phyloP scores from a whole-genome alignment of 1,140 invertebrate species.

The Ectropis grisescens region DNA sequence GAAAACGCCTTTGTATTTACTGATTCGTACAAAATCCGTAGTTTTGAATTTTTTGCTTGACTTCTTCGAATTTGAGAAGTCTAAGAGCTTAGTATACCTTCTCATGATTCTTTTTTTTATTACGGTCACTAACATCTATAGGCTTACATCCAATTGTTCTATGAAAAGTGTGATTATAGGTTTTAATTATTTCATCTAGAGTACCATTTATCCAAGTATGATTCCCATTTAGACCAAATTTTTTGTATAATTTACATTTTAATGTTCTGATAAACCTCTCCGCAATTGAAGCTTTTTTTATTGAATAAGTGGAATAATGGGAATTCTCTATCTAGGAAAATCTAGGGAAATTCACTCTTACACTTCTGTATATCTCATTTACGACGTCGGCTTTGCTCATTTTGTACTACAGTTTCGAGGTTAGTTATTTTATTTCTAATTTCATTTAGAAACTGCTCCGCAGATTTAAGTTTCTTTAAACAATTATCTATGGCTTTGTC shows the following conservation, averaged over 20 bases:
- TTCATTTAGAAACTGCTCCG: no score
- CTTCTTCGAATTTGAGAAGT: no score
- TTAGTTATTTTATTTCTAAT: no score
- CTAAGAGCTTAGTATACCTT: no score
- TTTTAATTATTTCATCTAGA: constrained; percentile 31
- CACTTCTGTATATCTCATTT: no score
- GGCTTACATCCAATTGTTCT: constrained; percentile 5
- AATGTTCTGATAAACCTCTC: constrained; percentile 64
- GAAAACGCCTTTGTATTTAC: constrained; percentile 44
- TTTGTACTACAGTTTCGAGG: no score
- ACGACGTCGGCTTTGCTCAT: no score
- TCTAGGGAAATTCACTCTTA: no score
- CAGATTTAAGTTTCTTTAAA: no score
- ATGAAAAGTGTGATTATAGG: constrained; percentile 59
- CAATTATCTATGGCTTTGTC: no score
- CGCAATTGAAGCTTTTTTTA: constrained; percentile 10
- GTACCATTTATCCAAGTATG: constrained; percentile 44
- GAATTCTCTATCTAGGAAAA: no score
- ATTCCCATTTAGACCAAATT: constrained; percentile 49
- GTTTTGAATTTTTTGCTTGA: no score
- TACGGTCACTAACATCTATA: constrained; percentile 1
- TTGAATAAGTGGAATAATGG: constrained; percentile 4
- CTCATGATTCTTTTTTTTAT: constrained; percentile 11
- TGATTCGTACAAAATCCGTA: constrained; percentile 12
- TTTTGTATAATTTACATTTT: constrained; percentile 53